A percentile compares a stretch with the other conserved stretches of the same genome.
Conservation (phyloP, 2,113 vertebrate species). For the Abramis brama region DNA sequence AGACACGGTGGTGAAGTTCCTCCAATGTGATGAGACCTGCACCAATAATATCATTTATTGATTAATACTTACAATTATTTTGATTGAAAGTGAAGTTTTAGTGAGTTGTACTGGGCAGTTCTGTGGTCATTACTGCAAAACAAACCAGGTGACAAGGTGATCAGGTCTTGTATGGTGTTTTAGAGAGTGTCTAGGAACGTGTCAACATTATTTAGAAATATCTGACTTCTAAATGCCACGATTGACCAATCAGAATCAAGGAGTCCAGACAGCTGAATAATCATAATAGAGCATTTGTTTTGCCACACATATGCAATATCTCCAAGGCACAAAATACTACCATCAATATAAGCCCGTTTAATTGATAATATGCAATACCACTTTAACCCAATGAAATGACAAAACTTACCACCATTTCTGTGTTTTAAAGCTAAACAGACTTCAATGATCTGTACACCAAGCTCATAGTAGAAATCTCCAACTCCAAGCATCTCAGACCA, state of each 20-base stretch:
- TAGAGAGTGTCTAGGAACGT: neutral
- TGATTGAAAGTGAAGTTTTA: neutral
- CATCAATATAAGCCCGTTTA: too few relatives aligned
- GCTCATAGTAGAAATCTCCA: conserved; percentile 96
- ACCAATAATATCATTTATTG: conserved; percentile 18
- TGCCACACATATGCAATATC: neutral
- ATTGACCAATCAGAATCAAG: neutral
- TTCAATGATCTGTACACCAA: conserved; percentile 95
- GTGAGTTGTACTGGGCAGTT: neutral
- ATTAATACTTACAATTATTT: neutral
- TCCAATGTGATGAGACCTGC: conserved; percentile 92
- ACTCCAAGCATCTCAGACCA: conserved; percentile 98
- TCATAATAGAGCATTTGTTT: too few relatives aligned
- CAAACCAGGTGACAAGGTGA: neutral
- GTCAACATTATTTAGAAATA: neutral
- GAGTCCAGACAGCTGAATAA: neutral
- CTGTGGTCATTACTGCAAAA: neutral
- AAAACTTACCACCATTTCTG: conserved; percentile 91
- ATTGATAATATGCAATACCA: too few relatives aligned
- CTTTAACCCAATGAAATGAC: neutral
- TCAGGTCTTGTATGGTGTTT: neutral
- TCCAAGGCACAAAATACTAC: neutral
- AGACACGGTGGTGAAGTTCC: conserved; percentile 92
- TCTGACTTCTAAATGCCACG: neutral
- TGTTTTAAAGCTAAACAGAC: conserved; percentile 95